A percentile compares a stretch with the other conserved stretches of the same genome.
Conservation (phyloP, 2,888 invertebrate genomes). For the Ormyrus thymus region DNA sequence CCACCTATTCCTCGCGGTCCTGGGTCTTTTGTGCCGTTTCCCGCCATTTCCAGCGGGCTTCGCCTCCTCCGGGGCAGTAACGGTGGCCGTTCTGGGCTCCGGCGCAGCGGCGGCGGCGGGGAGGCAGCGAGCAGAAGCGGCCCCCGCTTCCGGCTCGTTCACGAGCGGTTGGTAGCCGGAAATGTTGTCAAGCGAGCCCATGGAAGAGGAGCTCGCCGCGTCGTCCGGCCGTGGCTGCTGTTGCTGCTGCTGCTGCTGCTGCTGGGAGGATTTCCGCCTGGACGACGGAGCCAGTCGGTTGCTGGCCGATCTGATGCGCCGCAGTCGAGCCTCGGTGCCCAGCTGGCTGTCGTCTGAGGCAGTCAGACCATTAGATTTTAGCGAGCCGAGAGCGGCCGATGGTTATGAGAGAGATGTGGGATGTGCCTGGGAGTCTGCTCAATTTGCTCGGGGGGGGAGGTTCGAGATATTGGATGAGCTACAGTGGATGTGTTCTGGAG, state of each 20-base stretch:
- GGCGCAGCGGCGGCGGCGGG: background rate
- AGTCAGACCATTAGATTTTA: too few species aligned
- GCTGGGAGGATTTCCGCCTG: conserved; percentile 54
- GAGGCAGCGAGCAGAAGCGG: conserved; percentile 40
- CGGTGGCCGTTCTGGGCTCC: background rate
- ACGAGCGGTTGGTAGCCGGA: conserved; percentile 62
- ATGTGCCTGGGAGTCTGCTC: too few species aligned
- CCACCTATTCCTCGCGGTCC: conserved; percentile 49
- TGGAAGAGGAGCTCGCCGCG: conserved; percentile 62
- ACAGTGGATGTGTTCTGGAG: too few species aligned
- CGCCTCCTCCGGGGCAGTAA: background rate
- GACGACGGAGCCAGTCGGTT: conserved; percentile 55
- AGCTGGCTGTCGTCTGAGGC: conserved; percentile 71
- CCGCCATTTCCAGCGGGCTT: conserved; percentile 49
- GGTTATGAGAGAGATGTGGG: too few species aligned
- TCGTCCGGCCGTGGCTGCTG: conserved; percentile 47
- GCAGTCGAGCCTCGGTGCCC: conserved; percentile 71
- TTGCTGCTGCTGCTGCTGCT: conserved; percentile 24
- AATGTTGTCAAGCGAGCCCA: conserved; percentile 63
- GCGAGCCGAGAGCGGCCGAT: background rate
- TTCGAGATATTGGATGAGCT: too few species aligned
- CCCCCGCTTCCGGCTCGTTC: conserved; percentile 64
- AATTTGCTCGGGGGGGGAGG: too few species aligned
- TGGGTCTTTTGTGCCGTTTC: conserved; percentile 54
- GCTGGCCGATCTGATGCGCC: conserved; percentile 73